Evolutionary conservation across 2,113 vertebrate species (phyloP), one percentile per base, ranked within the genome.

Genomic region (Grantiella picta): DNA sequence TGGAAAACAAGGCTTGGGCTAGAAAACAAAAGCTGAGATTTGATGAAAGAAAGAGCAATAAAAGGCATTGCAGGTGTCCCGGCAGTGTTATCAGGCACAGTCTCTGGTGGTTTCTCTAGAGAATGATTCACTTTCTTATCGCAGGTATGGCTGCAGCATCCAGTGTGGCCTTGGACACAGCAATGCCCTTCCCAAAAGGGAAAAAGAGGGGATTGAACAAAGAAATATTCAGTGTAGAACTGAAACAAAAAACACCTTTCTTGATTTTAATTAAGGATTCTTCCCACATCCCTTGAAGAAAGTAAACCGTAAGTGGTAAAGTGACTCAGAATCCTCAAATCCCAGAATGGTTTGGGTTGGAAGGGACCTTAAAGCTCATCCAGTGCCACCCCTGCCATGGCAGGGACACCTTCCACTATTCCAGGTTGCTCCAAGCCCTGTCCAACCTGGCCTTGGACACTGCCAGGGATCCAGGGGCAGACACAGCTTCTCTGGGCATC

Each of bases 361-460:
- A 47, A 52, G 33, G 16, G 22, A 40, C 29, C 4, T 31, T 1
- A 12, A 35, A 22, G 3, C 0, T 0, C 29, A 68, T 0, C 45
- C 28, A 5, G 4, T 12, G 1, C 9, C 86, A n/a, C 15, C 36
- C 16, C 24, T 44, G 50, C 18, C 68, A 33, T 4, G 22, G 15
- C 61, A 82, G 53, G 29, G 45, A 40, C 61, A 60, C 8, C 40
- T 47, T 0, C 47, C 61, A 18, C 38, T 21, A 3, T 21, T 24
- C 78, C 53, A 68, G 45, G 36, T 0, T 45, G 86, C 3, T 75
- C 61, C 45, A 3, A 60, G 1, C 5, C 19, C 24, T 19, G 2
- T 42, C 71, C 69, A 82, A 0, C 29, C 86, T 25, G 69, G 53
- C 61, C 78, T 31, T 1, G 61, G 61, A 0, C 87, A 76, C 25